Conservation (phyloP, 37 sponge, comb jelly and placozoan genomes). For the Beroe forskalii region DNA sequence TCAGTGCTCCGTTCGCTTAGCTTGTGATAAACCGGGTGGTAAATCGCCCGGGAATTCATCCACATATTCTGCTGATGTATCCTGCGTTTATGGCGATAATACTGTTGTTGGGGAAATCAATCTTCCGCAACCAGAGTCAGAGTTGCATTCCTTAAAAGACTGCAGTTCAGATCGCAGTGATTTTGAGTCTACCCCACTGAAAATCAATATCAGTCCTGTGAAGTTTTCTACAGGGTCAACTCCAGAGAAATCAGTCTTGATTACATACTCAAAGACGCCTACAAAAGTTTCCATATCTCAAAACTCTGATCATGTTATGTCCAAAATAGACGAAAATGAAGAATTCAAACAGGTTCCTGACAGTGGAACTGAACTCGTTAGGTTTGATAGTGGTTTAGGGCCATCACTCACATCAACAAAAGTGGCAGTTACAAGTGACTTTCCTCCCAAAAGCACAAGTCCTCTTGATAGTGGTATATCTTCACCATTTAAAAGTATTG, state of each 20-base stretch:
- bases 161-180: neutral
- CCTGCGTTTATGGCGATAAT: slow-evolving; percentile 31
- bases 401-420: neutral
- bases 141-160: too few species aligned
- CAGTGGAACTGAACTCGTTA: neutral
- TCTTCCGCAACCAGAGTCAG: neutral
- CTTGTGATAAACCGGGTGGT: neutral
- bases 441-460: neutral
- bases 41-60: neutral
- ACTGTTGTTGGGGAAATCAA: slow-evolving; percentile 1
- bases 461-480: slow-evolving; percentile 58
- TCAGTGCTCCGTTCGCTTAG: slow-evolving; percentile 1
- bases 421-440: neutral
- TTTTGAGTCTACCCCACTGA: neutral
- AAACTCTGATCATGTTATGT: too few species aligned
- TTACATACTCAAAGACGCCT: neutral
- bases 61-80: slow-evolving; percentile 46
- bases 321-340: too few species aligned
- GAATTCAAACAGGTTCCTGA: neutral
- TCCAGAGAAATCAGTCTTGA: neutral
- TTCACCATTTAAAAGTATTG: neutral
- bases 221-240: neutral
- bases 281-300: neutral
- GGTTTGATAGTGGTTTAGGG: neutral
- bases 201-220: neutral